Base-by-base conservation (phyloP, 2,113 vertebrate species). In the Butorides virescens region DNA sequence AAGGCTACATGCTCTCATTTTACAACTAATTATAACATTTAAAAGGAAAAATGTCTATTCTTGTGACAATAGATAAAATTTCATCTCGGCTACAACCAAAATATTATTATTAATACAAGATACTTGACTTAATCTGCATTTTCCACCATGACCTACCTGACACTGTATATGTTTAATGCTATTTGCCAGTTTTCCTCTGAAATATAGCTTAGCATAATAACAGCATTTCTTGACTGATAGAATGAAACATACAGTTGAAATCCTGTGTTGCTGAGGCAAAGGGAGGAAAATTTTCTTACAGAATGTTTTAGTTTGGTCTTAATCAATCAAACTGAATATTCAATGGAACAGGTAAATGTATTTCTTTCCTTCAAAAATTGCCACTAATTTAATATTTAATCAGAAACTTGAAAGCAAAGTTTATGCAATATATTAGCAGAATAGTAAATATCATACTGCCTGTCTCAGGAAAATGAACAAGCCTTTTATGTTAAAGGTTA, bases 21-120 rank as follows among this genome's bases (percentile, higher is more conserved):
- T 96, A 97, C 94, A 97, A 95, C 90, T 95, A 97, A 98, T 98
- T 98, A 97, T 97, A 98, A 97, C 85, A 97, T 98, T 98, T 98
- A 98, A 97, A 98, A 98, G 90, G 90, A 98, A 98, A 98, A 98
- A 97, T 95, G n/a, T 89, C 91, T 97, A 42, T 89, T 94, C 80
- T 97, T 95, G 55, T 95, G 65, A 82, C 52, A 91, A 75, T 75
- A 92, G 42, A 92, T 86, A 94, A 81, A 85, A 94, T 97, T 97
- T 97, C 71, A 90, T 74, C 92, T 94, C 86, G 78, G 6, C 42
- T 94, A 72, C 83, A 91, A 97, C 29, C 7, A 95, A 93, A 91
- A 67, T 55, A 14, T 65, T 15, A 59, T 92, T 97, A 95, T 91
- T 79, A 76, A 44, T 2, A 13, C 53, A 66, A 94, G 78, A 92